Percentiles rank a stretch among this genome's conserved stretches.
Conservation (phyloP, 2,113 vertebrate species). For the Perognathus longimembris region DNA sequence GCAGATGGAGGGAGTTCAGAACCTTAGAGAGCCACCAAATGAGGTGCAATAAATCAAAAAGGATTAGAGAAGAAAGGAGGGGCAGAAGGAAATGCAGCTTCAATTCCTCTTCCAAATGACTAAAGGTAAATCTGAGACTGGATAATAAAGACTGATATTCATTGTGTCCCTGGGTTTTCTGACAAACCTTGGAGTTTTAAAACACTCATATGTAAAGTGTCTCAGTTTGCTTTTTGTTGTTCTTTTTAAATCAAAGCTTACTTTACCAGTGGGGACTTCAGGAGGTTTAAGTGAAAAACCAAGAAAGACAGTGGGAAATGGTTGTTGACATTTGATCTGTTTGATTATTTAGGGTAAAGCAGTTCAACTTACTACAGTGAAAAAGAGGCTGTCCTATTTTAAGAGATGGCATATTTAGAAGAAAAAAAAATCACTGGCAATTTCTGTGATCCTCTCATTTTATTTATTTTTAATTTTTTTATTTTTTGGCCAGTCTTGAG, state of each 20-base stretch:
- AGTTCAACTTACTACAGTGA: too few relatives aligned
- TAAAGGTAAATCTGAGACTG: conserved; percentile 20
- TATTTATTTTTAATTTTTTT: too few relatives aligned
- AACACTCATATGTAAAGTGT: background rate
- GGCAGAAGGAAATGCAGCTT: background rate
- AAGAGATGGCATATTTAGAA: too few relatives aligned
- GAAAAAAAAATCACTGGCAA: too few relatives aligned
- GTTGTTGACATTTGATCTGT: too few relatives aligned
- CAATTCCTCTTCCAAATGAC: background rate
- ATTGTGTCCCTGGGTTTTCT: background rate
- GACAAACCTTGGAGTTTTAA: background rate
- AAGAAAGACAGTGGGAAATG: background rate
- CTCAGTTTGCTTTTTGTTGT: background rate
- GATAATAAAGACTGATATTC: background rate
- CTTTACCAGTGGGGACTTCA: background rate
- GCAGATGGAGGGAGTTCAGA: background rate
- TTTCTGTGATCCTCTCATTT: too few relatives aligned
- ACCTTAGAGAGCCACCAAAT: background rate
- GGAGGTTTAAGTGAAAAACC: background rate
- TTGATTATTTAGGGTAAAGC: too few relatives aligned
- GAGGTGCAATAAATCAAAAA: background rate
- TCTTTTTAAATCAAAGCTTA: too few relatives aligned
- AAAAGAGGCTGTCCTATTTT: too few relatives aligned
- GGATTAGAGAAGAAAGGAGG: background rate
- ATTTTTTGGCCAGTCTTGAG: too few relatives aligned